Evolutionary conservation across 2,888 invertebrate genomes (phyloP).

Genomic region (Catocala sponsa): DNA sequence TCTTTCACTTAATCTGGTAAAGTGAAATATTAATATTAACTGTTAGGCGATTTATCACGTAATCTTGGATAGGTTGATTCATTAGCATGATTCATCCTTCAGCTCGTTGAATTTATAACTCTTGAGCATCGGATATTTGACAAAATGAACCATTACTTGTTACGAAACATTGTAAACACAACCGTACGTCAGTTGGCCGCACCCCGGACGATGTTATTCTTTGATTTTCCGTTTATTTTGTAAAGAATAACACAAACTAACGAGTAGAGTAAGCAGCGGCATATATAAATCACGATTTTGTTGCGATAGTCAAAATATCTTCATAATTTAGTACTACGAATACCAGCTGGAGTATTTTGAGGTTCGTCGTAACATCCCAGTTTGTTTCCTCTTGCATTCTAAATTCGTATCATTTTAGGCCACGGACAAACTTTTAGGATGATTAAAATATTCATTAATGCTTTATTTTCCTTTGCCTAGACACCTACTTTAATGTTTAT

Average conservation of each 20-base stretch:
- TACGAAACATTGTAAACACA: constrained; percentile 75
- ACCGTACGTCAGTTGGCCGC: constrained; percentile 59
- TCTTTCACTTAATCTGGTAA: constrained; percentile 72
- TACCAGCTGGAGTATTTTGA: constrained; percentile 43
- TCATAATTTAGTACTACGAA: constrained; percentile 47
- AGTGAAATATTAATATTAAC: constrained; percentile 75
- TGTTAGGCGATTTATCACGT: constrained; percentile 76
- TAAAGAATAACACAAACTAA: constrained; percentile 52
- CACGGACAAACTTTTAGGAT: neutral
- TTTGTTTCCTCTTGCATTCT: constrained; percentile 35
- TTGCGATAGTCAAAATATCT: constrained; percentile 52
- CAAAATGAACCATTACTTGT: constrained; percentile 77
- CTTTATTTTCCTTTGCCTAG: neutral
- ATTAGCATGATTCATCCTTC: constrained; percentile 73
- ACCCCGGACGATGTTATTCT: constrained; percentile 42
- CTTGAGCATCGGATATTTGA: constrained; percentile 65
- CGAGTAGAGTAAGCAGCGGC: constrained; percentile 39
- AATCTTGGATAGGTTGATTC: constrained; percentile 75
- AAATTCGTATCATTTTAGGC: constrained; percentile 1
- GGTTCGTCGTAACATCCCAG: constrained; percentile 34
- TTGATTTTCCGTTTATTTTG: constrained; percentile 52
- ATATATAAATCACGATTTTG: constrained; percentile 51
- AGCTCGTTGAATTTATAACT: constrained; percentile 48
- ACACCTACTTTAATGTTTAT: no score
- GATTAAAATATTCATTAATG: no score